Base-by-base conservation (phyloP, 2,888 invertebrate genomes). In the Dasypolia templi region DNA sequence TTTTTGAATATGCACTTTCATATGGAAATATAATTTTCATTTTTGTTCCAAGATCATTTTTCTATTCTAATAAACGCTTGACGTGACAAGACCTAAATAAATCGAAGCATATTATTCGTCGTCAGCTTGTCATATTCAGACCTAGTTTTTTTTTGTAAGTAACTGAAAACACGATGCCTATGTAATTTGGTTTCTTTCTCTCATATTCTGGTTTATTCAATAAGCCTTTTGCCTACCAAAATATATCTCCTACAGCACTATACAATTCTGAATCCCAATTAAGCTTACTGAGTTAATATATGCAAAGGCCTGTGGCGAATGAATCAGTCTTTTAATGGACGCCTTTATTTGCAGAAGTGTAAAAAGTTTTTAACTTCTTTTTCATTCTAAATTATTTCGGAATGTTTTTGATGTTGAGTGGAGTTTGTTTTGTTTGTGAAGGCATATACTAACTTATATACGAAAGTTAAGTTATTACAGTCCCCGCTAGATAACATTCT, bases 251-350 rank as follows among this genome's bases (percentile, higher is more conserved):
- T 65, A 44, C 17, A 56, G 39, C n/a, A 53, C 42, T 70, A 49
- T 56, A 46, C 22, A 62, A 73, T 64, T 66, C 46, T 58, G 64
- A 71, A 75, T 68, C 32, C 14, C 75, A 79, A 85, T 73, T 53
- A 67, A 75, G 77, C 66, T 66, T 62, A 61, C 75, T 65, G 61
- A 65, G 44, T 66, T 46, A 51, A 83, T 44, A 44, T 63, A 64
- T 56, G 39, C 61, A 42, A 63, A 63, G 26, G 72, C 32, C 26
- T 55, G 67, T 19, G 55, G 53, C 49, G 58, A 66, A 76, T 74
- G 63, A 86, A 77, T 82, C 56, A 51, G 49, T 19, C 14, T 59
- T 56, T 73, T 77, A 77, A 85, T 82, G 58, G 65, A 49, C 29
- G 11, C 51, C 64, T 83, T 84, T 82, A 71, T 83, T 86, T 71